Conservation (phyloP, 1,140 invertebrate genomes). For the Caerostris darwini region DNA sequence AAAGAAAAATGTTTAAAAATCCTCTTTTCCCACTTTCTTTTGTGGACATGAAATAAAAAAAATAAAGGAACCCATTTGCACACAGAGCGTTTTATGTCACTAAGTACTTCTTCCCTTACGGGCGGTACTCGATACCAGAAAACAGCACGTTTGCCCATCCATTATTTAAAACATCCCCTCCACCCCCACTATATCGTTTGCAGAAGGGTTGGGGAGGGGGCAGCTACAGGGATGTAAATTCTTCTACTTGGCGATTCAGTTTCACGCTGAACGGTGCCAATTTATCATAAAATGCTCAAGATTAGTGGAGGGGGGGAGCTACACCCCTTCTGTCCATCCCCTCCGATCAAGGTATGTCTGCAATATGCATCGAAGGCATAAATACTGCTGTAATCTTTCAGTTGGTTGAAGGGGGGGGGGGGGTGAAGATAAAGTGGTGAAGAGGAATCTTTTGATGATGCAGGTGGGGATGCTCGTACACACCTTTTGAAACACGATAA, state of each 20-base stretch:
- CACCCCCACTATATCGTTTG: constrained; percentile 40
- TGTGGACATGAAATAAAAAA: background rate
- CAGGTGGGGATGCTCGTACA: background rate
- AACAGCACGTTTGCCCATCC: constrained; percentile 56
- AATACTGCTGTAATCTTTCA: constrained; percentile 19
- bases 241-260: constrained; percentile 62
- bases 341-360: background rate
- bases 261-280: constrained; percentile 43
- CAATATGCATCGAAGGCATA: background rate
- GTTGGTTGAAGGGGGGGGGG: background rate
- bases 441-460: background rate
- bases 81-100: constrained; percentile 35
- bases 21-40: background rate
- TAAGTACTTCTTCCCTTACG: constrained; percentile 5
- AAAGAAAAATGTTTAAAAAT: constrained; percentile 48
- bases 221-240: constrained; percentile 68
- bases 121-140: constrained; percentile 47
- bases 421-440: background rate
- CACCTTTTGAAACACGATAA: background rate
- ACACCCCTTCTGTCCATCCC: background rate
- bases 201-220: background rate
- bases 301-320: background rate
- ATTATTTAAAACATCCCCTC: constrained; percentile 68
- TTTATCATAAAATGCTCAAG: constrained; percentile 70
- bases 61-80: constrained; percentile 63